Evolutionary conservation across 2,113 vertebrate genomes (phyloP).

Genomic region (Perca flavescens): DNA sequence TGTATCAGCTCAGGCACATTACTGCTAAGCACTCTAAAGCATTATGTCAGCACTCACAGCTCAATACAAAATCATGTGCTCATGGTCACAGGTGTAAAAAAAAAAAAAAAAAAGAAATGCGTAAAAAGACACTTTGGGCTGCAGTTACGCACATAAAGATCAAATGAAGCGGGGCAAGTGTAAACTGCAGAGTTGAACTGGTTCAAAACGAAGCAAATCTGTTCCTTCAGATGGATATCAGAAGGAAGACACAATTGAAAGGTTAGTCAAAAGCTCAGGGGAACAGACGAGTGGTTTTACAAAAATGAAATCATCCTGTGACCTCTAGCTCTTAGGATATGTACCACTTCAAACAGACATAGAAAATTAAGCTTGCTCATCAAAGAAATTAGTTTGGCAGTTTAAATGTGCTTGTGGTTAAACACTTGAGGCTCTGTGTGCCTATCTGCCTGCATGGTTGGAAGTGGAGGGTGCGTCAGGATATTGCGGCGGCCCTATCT

Average conservation of each 20-base stretch:
- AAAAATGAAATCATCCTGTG: background rate
- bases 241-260: background rate
- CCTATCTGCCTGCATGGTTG: conserved; percentile 2
- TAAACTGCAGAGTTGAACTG: background rate
- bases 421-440: background rate
- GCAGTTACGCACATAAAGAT: background rate
- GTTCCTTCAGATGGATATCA: background rate
- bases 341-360: background rate
- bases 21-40: background rate
- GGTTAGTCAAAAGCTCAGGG: background rate
- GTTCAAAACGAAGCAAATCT: background rate
- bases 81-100: background rate
- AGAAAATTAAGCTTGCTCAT: conserved; percentile 1
- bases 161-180: background rate
- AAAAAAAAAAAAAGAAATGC: no score
- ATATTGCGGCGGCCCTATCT: conserved; percentile 38
- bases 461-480: conserved; percentile 54
- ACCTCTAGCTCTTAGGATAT: background rate
- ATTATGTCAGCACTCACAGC: background rate
- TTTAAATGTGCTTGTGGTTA: background rate
- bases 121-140: background rate
- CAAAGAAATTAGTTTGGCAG: background rate
- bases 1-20: background rate
- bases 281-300: background rate
- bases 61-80: background rate